Evolutionary conservation across 2,888 invertebrate genomes (phyloP), one percentile per base, ranked within the genome.

Genomic region (Masnerella sp.): DNA sequence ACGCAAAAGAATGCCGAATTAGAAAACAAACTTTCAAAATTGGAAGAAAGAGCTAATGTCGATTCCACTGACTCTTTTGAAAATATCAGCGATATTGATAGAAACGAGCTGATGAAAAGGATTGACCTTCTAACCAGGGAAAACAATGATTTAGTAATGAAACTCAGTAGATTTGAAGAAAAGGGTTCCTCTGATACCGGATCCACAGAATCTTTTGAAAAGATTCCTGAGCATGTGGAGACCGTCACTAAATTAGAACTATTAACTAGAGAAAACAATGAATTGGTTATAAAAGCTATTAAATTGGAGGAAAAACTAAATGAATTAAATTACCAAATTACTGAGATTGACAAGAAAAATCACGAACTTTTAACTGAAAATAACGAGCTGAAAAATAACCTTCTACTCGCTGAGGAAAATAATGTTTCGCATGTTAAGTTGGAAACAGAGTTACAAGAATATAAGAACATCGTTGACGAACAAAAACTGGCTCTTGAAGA

Each of bases 391-490:
- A 79, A 75, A 28, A 69, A 77, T 56, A 79, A 78, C 14, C 30
- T 14, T 25, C 4, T 11, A 8, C 56, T 82, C n/a, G 76, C 43
- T 9, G 5, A 17, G 30, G 86, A 78, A 87, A 89, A 75, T 84
- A 89, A 76, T 77, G 0, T 18, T 38, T 38, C 51, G 32, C 12
- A 17, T 15, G 20, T 5, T 8, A 1, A 28, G 11, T 8, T 88
- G 25, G 83, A 85, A 62, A 77, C 52, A 3, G 83, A 87, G 52
- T 79, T 87, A 20, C 80, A 82, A 36, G 90, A 85, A 88, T 92
- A 87, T 70, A 86, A 84, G 8, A 90, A 90, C 77, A 90, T 91
- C 0, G 91, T 93, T 49, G 90, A 90, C 68, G 90, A 91, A 68
- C 90, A 93, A 77, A 92, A 91, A 77, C 84, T 84, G 7, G 86